Conservation (phyloP, 2,888 invertebrate genomes). For the Amorpha juglandis region DNA sequence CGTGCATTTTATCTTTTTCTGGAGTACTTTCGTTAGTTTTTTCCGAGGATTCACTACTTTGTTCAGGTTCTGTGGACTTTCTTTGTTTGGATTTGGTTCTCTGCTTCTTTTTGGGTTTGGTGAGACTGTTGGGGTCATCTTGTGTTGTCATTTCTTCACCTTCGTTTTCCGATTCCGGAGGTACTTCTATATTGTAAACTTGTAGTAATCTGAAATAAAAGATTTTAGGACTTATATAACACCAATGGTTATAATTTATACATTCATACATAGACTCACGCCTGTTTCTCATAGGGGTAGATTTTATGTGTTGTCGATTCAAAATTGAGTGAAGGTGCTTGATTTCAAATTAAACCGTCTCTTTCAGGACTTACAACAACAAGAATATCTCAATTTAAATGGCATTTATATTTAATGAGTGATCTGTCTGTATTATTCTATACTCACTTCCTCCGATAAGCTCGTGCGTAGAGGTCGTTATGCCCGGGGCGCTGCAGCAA, state of each 20-base stretch:
- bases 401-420: not conserved
- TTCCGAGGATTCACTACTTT: conserved; percentile 68
- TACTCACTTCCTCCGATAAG: conserved; percentile 65
- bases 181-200: conserved; percentile 88
- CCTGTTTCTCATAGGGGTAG: too few species aligned
- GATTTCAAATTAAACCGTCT: too few species aligned
- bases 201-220: conserved; percentile 86
- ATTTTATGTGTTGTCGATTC: too few species aligned
- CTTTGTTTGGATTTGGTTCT: conserved; percentile 72
- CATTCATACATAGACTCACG: too few species aligned
- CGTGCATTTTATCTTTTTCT: conserved; percentile 59
- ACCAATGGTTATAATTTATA: too few species aligned
- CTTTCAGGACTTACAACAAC: too few species aligned
- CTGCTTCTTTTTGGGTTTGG: conserved; percentile 72
- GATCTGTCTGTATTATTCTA: not conserved
- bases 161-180: conserved; percentile 82
- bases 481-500: conserved; percentile 87
- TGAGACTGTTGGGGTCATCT: conserved; percentile 56
- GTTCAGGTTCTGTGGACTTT: conserved; percentile 69
- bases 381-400: too few species aligned
- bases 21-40: conserved; percentile 67
- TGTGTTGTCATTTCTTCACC: conserved; percentile 65
- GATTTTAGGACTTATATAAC: not conserved
- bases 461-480: conserved; percentile 81
- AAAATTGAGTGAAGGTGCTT: too few species aligned